phyloP scores from a whole-genome alignment of 2,888 invertebrate genomes.

The Acheta domesticus region DNA sequence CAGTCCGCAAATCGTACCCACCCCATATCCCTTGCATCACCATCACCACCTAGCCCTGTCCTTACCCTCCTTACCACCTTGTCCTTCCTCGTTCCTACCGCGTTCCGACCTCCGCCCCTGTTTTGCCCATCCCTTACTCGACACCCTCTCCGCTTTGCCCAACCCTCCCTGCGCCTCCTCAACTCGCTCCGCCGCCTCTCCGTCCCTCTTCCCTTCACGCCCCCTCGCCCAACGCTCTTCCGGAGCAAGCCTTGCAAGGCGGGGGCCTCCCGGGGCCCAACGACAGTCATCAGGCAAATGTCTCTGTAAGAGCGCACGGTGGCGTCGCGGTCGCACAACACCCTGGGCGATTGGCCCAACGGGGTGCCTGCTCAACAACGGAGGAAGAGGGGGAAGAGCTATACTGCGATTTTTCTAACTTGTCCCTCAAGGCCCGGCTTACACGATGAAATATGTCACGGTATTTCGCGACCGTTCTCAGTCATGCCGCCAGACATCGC shows the following conservation, averaged over 20 bases:
- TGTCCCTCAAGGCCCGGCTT: too few relatives aligned
- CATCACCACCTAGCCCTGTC: neutral
- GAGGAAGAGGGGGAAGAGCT: too few relatives aligned
- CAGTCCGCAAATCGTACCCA: too few relatives aligned
- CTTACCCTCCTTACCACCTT: too few relatives aligned
- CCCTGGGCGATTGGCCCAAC: too few relatives aligned
- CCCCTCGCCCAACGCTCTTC: too few relatives aligned
- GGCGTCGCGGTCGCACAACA: neutral
- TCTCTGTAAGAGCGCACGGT: neutral
- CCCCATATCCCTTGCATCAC: neutral
- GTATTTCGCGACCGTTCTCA: too few relatives aligned
- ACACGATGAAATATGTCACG: too few relatives aligned
- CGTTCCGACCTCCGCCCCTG: neutral
- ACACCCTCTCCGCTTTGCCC: neutral
- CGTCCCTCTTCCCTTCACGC: neutral
- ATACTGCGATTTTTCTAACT: too few relatives aligned
- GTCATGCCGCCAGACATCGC: too few relatives aligned
- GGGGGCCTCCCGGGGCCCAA: neutral
- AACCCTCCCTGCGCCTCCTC: neutral
- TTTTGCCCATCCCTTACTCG: neutral
- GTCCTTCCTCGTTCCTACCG: neutral
- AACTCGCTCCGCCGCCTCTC: neutral
- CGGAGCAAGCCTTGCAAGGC: too few relatives aligned
- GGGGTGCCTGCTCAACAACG: too few relatives aligned
- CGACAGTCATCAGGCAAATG: neutral